phyloP scores from a whole-genome alignment of 2,797 vertebrate species.

The Rhynchotus rufescens region DNA sequence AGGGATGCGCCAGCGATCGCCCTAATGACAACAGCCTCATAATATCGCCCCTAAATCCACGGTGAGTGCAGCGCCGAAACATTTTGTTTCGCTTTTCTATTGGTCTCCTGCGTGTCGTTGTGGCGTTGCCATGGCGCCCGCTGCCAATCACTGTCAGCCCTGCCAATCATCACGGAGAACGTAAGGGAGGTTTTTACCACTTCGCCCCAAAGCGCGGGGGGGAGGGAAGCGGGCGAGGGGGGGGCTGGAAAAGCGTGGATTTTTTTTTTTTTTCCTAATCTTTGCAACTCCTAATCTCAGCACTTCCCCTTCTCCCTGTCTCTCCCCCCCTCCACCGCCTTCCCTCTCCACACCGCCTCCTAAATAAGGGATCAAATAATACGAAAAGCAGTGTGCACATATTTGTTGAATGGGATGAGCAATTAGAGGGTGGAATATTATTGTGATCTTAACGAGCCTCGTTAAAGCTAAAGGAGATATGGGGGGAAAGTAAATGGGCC shows the following conservation, averaged over 20 bases:
- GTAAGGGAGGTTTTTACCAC: conserved; percentile 97
- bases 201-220: conserved; percentile 86
- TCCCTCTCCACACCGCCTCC: conserved; percentile 75
- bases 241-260: conserved; percentile 52
- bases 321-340: conserved; percentile 70
- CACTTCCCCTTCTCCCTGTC: conserved; percentile 65
- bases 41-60: conserved; percentile 99
- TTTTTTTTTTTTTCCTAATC: conserved; percentile 60
- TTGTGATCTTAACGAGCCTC: conserved; percentile 91
- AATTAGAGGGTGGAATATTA: conserved; percentile 94
- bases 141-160: conserved; percentile 99
- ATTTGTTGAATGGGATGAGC: conserved; percentile 94
- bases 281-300: conserved; percentile 80
- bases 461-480: conserved; percentile 90
- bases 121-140: conserved; percentile 97
- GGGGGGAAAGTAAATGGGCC: conserved; percentile 85
- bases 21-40: conserved; percentile 99
- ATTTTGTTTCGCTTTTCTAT: conserved; percentile 99
- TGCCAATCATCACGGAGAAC: conserved; percentile 99
- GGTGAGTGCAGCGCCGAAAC: conserved; percentile 99
- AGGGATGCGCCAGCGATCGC: conserved; percentile 98
- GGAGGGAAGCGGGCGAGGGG: conserved; percentile 57
- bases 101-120: conserved; percentile 99
- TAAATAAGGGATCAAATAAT: conserved; percentile 87
- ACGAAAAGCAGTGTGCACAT: conserved; percentile 86